Conservation (phyloP, 2,113 vertebrate genomes). For the Grallaria varia region DNA sequence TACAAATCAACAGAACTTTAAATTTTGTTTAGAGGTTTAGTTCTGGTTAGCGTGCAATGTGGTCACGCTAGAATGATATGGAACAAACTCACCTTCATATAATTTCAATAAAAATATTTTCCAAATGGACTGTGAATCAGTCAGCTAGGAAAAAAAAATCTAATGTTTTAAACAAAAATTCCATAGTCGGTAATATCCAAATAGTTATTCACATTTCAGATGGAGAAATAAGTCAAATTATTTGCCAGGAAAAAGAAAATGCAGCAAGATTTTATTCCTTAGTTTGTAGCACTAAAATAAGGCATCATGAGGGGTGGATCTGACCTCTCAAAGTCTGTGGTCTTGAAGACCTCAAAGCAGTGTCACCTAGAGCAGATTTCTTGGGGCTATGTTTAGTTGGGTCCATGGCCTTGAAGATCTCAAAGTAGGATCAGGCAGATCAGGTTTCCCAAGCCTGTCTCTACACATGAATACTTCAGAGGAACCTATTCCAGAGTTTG, state of each 20-base stretch:
- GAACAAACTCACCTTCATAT: background rate
- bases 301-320: background rate
- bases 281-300: background rate
- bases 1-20: constrained; percentile 11
- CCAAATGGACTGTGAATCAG: background rate
- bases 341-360: background rate
- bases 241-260: background rate
- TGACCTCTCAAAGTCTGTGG: background rate
- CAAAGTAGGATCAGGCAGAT: background rate
- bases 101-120: constrained; percentile 32
- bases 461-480: background rate
- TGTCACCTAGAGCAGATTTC: background rate
- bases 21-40: constrained; percentile 50
- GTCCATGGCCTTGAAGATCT: background rate
- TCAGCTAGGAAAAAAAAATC: background rate
- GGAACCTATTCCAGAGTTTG: background rate
- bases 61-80: background rate
- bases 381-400: background rate
- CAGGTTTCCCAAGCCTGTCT: background rate
- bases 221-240: background rate
- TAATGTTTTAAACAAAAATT: background rate
- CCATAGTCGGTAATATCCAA: background rate
- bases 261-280: background rate
- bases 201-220: background rate
- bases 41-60: background rate